Percentiles rank a stretch among this genome's conserved stretches.
These are phyloP conservation scores for Cisticola juncidis DNA, from an alignment of 2,113 vertebrate species.

Conservation along the genomic window DNA sequence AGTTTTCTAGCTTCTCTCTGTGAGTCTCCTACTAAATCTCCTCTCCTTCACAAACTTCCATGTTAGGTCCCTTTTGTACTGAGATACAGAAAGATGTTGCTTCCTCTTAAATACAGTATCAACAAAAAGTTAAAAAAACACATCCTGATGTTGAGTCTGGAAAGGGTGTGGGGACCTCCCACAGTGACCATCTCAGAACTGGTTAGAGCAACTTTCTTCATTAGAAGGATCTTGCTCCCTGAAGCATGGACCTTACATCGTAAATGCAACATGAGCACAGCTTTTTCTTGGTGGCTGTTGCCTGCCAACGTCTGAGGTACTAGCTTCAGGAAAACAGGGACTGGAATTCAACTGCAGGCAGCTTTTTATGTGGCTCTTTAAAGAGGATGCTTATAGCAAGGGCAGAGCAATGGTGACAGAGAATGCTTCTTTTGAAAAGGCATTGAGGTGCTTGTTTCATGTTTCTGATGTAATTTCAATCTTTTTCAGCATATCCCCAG, in stretches of 20 bases:
- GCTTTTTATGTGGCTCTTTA: background rate
- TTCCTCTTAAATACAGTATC: background rate
- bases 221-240: background rate
- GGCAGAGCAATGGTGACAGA: background rate
- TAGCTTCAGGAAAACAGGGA: background rate
- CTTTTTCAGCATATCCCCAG: slow-evolving; percentile 69
- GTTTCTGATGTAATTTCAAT: background rate
- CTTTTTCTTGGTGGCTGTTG: background rate
- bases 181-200: background rate
- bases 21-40: background rate
- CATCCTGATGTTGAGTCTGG: background rate
- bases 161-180: background rate
- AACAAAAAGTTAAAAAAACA: background rate
- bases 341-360: background rate
- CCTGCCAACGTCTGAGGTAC: background rate
- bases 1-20: background rate
- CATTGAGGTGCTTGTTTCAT: background rate
- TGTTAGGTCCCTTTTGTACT: background rate
- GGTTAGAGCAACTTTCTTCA: background rate
- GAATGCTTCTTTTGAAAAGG: background rate
- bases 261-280: background rate
- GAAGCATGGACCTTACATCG: background rate
- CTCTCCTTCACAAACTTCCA: background rate
- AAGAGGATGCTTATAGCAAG: background rate
- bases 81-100: background rate